Evolutionary conservation across 1,140 invertebrate species (phyloP).

Genomic region (Sycophaga agraensis): DNA sequence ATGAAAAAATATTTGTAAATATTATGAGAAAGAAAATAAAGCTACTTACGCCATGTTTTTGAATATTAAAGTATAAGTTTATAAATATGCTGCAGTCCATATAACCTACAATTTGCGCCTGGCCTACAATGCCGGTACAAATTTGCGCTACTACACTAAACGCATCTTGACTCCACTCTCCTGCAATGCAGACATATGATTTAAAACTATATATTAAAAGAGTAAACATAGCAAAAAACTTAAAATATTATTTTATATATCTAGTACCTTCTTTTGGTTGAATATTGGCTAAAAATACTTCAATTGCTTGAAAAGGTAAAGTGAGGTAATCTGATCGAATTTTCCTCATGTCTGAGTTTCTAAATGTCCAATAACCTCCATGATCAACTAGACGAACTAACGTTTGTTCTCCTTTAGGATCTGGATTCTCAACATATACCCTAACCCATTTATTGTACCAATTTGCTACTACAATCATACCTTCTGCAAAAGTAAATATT

Average conservation of each 20-base stretch:
- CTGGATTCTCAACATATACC: constrained; percentile 75
- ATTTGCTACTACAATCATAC: constrained; percentile 85
- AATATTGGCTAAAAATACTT: constrained; percentile 88
- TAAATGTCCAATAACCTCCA: constrained; percentile 84
- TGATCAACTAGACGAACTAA: constrained; percentile 90
- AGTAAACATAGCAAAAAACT: background rate
- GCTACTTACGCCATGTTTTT: constrained; percentile 48
- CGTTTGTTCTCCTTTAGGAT: constrained; percentile 69
- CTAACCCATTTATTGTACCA: constrained; percentile 85
- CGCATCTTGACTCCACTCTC: constrained; percentile 74
- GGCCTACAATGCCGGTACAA: constrained; percentile 76
- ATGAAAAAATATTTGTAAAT: background rate
- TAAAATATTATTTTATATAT: constrained; percentile 22
- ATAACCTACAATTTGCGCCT: constrained; percentile 84
- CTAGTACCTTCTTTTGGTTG: constrained; percentile 74
- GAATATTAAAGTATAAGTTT: constrained; percentile 48
- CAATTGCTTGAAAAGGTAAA: constrained; percentile 93
- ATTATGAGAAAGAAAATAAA: background rate
- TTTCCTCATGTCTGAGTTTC: constrained; percentile 74
- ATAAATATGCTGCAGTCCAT: constrained; percentile 58
- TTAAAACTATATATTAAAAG: constrained; percentile 22
- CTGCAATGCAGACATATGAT: constrained; percentile 31
- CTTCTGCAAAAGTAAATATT: constrained; percentile 62
- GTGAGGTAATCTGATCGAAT: constrained; percentile 90
- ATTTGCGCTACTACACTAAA: constrained; percentile 73